A percentile compares a stretch with the other conserved stretches of the same genome.
Evolutionary conservation across 2,113 vertebrate species (phyloP).

Genomic region (Gallinago paraguaiae): DNA sequence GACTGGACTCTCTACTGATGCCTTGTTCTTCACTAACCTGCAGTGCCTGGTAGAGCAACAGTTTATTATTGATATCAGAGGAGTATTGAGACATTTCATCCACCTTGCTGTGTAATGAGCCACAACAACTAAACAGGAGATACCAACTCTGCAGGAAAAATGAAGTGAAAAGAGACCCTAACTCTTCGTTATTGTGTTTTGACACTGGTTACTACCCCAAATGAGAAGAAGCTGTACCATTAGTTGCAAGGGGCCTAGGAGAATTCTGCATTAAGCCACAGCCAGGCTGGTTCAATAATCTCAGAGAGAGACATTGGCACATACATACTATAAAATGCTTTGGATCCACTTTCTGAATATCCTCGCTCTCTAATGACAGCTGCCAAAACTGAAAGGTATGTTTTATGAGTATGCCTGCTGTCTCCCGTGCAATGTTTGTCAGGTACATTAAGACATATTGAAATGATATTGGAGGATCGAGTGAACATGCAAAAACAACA

Average conservation of each 20-base stretch:
- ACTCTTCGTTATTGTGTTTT: not conserved
- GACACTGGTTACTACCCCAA: not conserved
- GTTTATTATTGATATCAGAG: not conserved
- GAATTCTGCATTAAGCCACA: not conserved
- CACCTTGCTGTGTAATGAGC: fast-evolving
- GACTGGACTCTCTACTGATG: not conserved
- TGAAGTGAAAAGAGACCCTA: not conserved
- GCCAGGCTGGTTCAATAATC: not conserved
- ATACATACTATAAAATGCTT: not conserved
- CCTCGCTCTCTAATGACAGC: not conserved
- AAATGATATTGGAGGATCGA: not conserved
- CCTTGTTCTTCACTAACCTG: not conserved
- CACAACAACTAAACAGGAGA: not conserved
- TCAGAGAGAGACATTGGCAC: not conserved
- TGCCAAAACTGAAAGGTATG: not conserved
- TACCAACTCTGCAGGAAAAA: not conserved
- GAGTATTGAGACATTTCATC: not conserved
- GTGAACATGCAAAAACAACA: fast-evolving
- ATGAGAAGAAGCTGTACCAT: not conserved
- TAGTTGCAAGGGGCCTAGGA: not conserved
- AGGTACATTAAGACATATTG: not conserved
- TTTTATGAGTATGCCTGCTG: not conserved
- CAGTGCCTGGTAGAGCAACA: not conserved
- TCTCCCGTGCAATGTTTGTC: not conserved
- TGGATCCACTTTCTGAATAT: not conserved